phyloP scores from a whole-genome alignment of 2,113 vertebrate species.

The Turdus rufiventris region DNA sequence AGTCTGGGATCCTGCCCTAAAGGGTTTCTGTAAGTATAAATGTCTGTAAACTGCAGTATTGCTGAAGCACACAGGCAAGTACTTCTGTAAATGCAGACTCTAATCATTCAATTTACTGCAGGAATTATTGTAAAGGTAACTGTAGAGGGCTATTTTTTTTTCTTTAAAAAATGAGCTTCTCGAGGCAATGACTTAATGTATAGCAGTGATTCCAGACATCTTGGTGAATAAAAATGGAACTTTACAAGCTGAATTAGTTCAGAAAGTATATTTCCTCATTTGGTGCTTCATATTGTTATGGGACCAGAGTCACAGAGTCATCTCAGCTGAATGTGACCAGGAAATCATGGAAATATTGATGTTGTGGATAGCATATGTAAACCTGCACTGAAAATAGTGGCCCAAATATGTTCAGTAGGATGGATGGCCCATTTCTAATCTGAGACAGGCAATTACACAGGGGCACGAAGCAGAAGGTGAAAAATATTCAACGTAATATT shows the following conservation, averaged over 20 bases:
- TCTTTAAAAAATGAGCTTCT: neutral
- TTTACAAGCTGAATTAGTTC: neutral
- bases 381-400: neutral
- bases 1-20: neutral
- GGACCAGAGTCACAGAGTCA: neutral
- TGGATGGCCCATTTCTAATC: neutral
- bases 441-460: neutral
- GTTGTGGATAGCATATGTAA: neutral
- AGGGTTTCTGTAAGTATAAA: neutral
- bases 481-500: neutral
- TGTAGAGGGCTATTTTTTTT: neutral
- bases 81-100: neutral
- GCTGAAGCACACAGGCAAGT: neutral
- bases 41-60: neutral
- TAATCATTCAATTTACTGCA: neutral
- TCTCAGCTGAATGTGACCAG: neutral
- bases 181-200: neutral
- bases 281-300: neutral
- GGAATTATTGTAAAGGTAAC: neutral
- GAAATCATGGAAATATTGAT: neutral
- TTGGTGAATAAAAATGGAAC: neutral
- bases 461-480: neutral
- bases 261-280: neutral
- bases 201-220: neutral
- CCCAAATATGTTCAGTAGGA: neutral